Evolutionary conservation across 1,140 invertebrate species (phyloP), one percentile per base, ranked within the genome.

Genomic region (Temnothorax longispinosus): DNA sequence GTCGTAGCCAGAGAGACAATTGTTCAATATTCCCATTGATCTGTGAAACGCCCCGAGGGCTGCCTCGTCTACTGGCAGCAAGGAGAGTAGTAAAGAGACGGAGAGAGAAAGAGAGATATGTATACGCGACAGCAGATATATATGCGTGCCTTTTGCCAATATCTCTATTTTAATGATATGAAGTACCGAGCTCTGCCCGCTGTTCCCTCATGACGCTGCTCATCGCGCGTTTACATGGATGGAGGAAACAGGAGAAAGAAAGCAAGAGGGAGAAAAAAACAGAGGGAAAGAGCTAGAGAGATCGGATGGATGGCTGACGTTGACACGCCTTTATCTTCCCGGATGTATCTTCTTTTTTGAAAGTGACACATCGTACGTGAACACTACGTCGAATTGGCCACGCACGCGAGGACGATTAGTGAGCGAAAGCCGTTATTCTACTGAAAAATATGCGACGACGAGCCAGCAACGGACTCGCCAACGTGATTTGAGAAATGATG

Each of bases 1-100:
- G 65, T 91, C 93, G 94, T 95, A 94, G 92, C 94, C 92, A 93
- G 93, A 91, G 86, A 95, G 94, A 95, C 95, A 95, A 95, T 95
- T 95, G 95, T 95, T 95, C 95, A 95, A 95, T 95, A 95, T 95
- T 95, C 92, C 93, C 94, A 95, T 95, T 95, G 95, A 95, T 95
- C 93, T 94, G 93, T 92, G 92, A 95, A 94, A 94, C 92, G 92
- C 91, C 93, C 90, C 89, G 90, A 94, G 92, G 86, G 82, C 89
- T 86, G 81, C 90, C 72, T 91, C 91, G 89, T 90, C 92, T 88
- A 86, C 88, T 85, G 62, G 84, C 72, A 62, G 87, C 27, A 56
- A 74, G 54, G n/a, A 84, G 32, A 60, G 32, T 18, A 35, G 47
- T 3, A 38, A 41, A 38, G 15, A 62, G 27, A 74, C 10, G 72